Conservation (phyloP, 2,113 vertebrate genomes). For the Actinemys pallida region DNA sequence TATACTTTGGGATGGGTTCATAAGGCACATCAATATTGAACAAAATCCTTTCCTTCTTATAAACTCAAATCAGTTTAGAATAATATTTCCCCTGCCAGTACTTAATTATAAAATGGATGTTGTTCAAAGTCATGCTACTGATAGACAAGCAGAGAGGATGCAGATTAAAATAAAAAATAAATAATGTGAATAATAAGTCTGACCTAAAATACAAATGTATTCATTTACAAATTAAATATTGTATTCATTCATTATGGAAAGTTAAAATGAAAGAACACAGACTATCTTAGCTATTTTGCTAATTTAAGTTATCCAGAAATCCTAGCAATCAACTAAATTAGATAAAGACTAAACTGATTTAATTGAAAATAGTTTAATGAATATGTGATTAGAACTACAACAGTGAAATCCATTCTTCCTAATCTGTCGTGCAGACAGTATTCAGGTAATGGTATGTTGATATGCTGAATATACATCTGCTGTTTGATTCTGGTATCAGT, state of each 20-base stretch:
- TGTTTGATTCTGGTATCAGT: slow-evolving; percentile 10
- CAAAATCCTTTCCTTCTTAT: not conserved
- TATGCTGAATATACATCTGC: not conserved
- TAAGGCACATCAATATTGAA: not conserved
- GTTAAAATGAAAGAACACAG: not conserved
- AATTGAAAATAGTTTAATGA: not conserved
- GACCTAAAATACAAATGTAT: not conserved
- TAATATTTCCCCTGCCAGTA: not conserved
- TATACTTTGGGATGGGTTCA: not conserved
- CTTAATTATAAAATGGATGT: not conserved
- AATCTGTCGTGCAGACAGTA: not conserved
- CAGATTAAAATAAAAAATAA: not conserved
- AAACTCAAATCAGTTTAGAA: not conserved
- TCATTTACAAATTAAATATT: not conserved
- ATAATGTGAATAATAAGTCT: not conserved
- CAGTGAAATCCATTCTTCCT: not conserved
- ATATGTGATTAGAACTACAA: not conserved
- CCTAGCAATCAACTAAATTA: not conserved
- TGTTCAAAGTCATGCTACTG: not conserved
- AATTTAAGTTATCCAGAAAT: not conserved
- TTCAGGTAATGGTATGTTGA: not conserved
- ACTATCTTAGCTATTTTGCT: not conserved
- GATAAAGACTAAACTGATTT: not conserved
- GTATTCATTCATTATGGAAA: not conserved
- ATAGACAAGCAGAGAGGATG: not conserved